Percentiles rank a stretch among this genome's conserved stretches.
Conservation (phyloP, 2,797 vertebrate species). For the Echeneis naucrates region DNA sequence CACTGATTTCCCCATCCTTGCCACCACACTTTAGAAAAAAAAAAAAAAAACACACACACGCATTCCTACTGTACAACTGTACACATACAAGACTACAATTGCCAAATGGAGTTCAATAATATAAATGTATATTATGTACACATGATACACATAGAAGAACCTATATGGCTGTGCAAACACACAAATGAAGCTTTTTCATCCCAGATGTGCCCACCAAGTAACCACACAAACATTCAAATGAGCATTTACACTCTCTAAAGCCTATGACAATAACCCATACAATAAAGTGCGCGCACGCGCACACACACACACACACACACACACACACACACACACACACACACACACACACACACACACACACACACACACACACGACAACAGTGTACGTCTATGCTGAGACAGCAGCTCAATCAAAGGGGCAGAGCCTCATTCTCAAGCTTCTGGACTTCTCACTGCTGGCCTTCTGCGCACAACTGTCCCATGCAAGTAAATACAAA, state of each 20-base stretch:
- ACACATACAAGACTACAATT: not conserved
- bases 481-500: constrained; percentile 56
- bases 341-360: constrained; percentile 42
- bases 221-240: constrained; percentile 39
- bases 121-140: too few relatives aligned
- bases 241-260: constrained; percentile 50
- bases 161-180: constrained; percentile 67
- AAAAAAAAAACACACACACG: too few relatives aligned
- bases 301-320: too few relatives aligned
- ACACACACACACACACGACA: constrained; percentile 50
- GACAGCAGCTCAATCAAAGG: constrained; percentile 80
- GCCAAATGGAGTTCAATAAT: too few relatives aligned
- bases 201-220: constrained; percentile 56
- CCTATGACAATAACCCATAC: constrained; percentile 59
- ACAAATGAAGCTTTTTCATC: constrained; percentile 43
- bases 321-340: constrained; percentile 43
- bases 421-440: constrained; percentile 69
- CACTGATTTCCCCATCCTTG: too few relatives aligned
- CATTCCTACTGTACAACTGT: not conserved
- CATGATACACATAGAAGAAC: constrained; percentile 38
- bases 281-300: too few relatives aligned
- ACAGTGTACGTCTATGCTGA: constrained; percentile 42
- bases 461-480: constrained; percentile 59
- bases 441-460: constrained; percentile 69
- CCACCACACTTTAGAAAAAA: too few relatives aligned